Evolutionary conservation across 2,797 vertebrate species (phyloP), one percentile per base, ranked within the genome.

Genomic region (Galago senegalensis): DNA sequence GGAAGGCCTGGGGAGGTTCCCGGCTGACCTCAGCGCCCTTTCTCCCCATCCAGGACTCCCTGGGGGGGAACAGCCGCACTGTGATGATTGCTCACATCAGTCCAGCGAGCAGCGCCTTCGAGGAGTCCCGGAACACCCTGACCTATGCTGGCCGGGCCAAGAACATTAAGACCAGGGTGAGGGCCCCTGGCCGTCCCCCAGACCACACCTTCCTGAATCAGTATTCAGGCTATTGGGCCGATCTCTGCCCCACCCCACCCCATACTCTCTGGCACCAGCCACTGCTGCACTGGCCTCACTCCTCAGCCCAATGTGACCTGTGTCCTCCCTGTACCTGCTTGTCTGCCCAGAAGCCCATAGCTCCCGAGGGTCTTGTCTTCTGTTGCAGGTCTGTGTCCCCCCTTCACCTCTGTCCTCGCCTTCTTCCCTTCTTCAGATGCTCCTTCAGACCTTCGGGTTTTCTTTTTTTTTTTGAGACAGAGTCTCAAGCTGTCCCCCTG

Each of bases 41-140:
- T 18, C 60, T 25, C 46, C 10, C 0, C 12, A 34, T 46, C 86
- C 98, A 99, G 99, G 99, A 99, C 96, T 99, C 99, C 0, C 95
- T 99, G 31, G 99, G 99, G 1, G 99, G 99, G 34, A 99, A 99
- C 98, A 99, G 99, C 96, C 98, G 98, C 67, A 99, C 99, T 0
- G 99, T 99, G 96, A 99, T 99, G 99, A 99, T 99, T 0, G 99
- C 99, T 60, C 99, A 99, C 94, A 99, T 99, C 85, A 99, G 99
- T 97, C 99, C 99, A 0, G 99, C 99, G 46, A 99, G 99, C 63
- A 97, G 98, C 9, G 99, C 99, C 70, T 99, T 99, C 2, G 99
- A 99, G 97, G 99, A 99, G 98, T 99, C 99, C 5, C 98, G 99
- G 21, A 99, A 99, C 98, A 99, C 99, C 0, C 98, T 99, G 97